phyloP scores from a whole-genome alignment of 2,113 vertebrate genomes.

The Okapia johnstoni region DNA sequence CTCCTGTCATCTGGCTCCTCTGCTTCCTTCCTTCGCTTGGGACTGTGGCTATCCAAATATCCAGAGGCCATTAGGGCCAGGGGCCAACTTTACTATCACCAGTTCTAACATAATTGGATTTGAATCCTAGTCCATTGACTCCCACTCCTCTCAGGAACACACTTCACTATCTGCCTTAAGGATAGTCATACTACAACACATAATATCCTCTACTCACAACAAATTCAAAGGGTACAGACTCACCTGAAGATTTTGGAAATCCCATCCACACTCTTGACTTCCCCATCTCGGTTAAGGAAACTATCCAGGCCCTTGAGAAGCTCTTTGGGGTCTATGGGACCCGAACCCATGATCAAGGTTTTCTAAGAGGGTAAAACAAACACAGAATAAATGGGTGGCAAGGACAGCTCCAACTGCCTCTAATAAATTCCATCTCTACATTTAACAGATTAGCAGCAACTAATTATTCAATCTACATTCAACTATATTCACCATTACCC shows the following conservation, averaged over 20 bases:
- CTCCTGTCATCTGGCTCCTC: neutral
- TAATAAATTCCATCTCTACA: neutral
- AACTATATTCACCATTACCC: neutral
- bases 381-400: neutral
- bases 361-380: constrained; percentile 73
- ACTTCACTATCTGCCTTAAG: neutral
- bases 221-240: constrained; percentile 30
- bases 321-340: constrained; percentile 94
- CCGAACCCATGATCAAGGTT: constrained; percentile 86
- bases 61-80: neutral
- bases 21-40: neutral
- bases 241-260: constrained; percentile 94
- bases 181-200: neutral
- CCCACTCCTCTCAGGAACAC: neutral
- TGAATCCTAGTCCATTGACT: neutral
- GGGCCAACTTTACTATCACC: neutral
- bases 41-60: neutral
- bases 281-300: constrained; percentile 93
- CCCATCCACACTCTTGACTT: constrained; percentile 91
- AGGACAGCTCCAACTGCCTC: neutral
- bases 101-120: neutral
- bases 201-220: neutral
- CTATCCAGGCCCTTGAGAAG: constrained; percentile 92
- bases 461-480: neutral
- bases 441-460: neutral